Evolutionary conservation across 2,888 invertebrate species (phyloP), one percentile per base, ranked within the genome.

Genomic region (Pachymerium ferrugineum): DNA sequence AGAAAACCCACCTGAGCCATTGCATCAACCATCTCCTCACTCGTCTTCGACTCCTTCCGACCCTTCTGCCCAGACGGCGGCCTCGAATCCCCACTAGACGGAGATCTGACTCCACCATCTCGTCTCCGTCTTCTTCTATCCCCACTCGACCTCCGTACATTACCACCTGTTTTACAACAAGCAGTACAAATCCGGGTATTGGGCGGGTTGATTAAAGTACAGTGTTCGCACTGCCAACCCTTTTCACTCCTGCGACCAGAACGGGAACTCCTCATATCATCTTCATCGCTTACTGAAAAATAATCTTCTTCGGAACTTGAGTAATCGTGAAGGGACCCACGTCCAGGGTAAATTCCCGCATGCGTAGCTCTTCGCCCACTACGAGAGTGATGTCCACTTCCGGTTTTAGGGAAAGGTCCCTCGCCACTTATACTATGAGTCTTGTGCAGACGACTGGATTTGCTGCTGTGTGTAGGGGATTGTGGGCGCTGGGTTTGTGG

Each of bases 161-260:
- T 4, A 16, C n/a, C 1, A 19, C 73, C 77, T 5, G 94, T 94
- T 81, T 93, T 93, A 80, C 94, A 94, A 81, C 94, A 95, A 72
- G 94, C 88, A 14, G 87, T 86, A 80, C 94, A 94, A 42, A 94
- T 90, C 78, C 89, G 88, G 0, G 89, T 88, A 22, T 89, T 90
- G 0, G 90, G 84, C 76, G 90, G 89, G 81, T 95, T 95, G 2
- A 93, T 90, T 81, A 89, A 94, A 0, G 94, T 95, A 81, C 94
- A 95, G 80, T 93, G 92, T 80, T 93, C 92, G 81, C 94, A 95
- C 77, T 91, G 89, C 94, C 94, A 95, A 74, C 47, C 69, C 29
- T 35, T 30, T 28, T 31, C 35, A n/a, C 31, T 12, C 16, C 70
- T 31, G 1, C 33, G 31, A 5, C 16, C 70, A 10, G 33, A 30